These are phyloP conservation scores for Girardinichthys multiradiatus DNA, from an alignment of 2,113 vertebrate genomes.

Conservation along the genomic window DNA sequence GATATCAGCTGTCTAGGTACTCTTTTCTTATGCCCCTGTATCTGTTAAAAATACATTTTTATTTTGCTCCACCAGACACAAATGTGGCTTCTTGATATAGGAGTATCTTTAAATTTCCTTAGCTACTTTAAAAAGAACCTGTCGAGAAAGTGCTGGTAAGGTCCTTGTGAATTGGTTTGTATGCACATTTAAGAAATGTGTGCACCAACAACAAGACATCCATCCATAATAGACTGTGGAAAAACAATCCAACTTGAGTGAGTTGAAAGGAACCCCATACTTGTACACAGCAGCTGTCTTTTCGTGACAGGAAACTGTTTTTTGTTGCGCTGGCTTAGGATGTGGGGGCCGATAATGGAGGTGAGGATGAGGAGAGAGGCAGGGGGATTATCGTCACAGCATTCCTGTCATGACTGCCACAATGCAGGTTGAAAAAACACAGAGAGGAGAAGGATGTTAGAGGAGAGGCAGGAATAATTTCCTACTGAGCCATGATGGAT, in stretches of 20 bases:
- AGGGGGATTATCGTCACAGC: slow-evolving; percentile 56
- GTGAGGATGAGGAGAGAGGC: slow-evolving; percentile 43
- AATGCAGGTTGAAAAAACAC: slow-evolving; percentile 48
- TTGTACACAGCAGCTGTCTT: slow-evolving; percentile 53
- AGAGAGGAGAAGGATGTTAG: slow-evolving; percentile 20
- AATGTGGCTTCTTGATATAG: neutral
- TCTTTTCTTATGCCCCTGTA: neutral
- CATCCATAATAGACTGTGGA: slow-evolving; percentile 34
- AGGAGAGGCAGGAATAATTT: slow-evolving; percentile 35
- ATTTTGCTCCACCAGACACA: neutral
- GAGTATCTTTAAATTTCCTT: neutral
- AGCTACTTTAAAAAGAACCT: neutral
- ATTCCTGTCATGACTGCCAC: slow-evolving; percentile 46
- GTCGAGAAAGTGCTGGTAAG: neutral
- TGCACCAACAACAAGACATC: slow-evolving; percentile 9
- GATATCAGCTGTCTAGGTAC: neutral
- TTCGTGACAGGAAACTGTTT: slow-evolving; percentile 48
- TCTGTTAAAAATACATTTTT: neutral
- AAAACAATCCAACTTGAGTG: slow-evolving; percentile 38
- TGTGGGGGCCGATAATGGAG: slow-evolving; percentile 49
- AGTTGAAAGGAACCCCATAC: slow-evolving; percentile 48
- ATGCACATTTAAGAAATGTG: neutral
- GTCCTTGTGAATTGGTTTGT: neutral
- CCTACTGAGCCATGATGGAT: slow-evolving; percentile 17
- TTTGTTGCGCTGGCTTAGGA: slow-evolving; percentile 30